Evolutionary conservation across 2,888 invertebrate species (phyloP).

Genomic region (Nomada lathburiana): DNA sequence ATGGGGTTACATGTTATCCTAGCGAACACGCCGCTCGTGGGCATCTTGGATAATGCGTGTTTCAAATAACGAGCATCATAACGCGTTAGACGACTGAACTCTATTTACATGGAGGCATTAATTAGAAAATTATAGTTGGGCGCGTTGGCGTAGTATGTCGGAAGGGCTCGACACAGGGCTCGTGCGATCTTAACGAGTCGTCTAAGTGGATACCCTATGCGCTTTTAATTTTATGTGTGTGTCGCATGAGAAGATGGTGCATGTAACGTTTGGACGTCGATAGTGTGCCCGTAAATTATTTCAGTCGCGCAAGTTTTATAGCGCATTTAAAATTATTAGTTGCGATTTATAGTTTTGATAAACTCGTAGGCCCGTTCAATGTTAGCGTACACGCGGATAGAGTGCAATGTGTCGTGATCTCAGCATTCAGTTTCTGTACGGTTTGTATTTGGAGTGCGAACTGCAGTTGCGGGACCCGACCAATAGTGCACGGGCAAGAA

Average conservation of each 20-base stretch:
- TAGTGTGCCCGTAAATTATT: slow-evolving; percentile 1
- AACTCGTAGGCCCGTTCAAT: not conserved
- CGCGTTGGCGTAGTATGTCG: slow-evolving; percentile 25
- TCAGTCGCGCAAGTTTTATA: not conserved
- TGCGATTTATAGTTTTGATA: not conserved
- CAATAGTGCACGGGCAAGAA: too few relatives aligned
- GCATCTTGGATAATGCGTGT: slow-evolving; percentile 69
- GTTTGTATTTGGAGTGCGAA: not conserved
- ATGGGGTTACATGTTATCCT: slow-evolving; percentile 19
- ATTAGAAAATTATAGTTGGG: slow-evolving; percentile 73
- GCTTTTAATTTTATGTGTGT: slow-evolving; percentile 1
- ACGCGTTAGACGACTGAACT: slow-evolving; percentile 72
- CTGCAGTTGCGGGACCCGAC: too few relatives aligned
- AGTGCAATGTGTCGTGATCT: not conserved
- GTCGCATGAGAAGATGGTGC: not conserved
- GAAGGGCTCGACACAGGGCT: not conserved
- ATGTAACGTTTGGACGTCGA: not conserved
- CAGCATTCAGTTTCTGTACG: not conserved
- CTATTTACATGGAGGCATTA: slow-evolving; percentile 78
- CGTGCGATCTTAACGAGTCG: slow-evolving; percentile 24
- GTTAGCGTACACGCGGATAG: not conserved
- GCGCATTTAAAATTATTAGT: not conserved
- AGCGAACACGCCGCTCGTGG: slow-evolving; percentile 30
- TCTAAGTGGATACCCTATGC: slow-evolving; percentile 15
- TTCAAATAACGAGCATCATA: slow-evolving; percentile 76